These are phyloP conservation scores for Magallana angulata DNA, from an alignment of 1,140 invertebrate genomes.

Conservation along the genomic window DNA sequence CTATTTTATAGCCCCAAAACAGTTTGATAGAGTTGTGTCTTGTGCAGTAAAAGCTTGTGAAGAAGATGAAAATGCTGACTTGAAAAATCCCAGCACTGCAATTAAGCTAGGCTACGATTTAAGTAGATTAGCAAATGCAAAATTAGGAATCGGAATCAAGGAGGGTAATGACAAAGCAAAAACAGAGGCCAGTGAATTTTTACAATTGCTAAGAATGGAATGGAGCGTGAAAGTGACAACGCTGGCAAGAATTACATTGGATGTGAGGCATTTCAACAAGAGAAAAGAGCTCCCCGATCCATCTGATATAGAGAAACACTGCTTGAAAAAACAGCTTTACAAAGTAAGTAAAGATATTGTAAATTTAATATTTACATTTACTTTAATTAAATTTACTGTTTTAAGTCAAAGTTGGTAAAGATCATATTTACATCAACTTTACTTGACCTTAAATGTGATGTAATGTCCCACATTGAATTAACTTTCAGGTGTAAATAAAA, in stretches of 20 bases:
- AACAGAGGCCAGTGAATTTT: conserved; percentile 17
- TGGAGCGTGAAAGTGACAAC: conserved; percentile 37
- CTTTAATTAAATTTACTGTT: too few species aligned
- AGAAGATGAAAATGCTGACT: conserved; percentile 34
- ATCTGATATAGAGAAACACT: conserved; percentile 24
- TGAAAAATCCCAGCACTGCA: conserved; percentile 46
- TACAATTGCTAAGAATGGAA: conserved; percentile 13
- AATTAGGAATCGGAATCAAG: conserved; percentile 24
- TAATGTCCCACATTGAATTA: too few species aligned
- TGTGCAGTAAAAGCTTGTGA: conserved; percentile 30
- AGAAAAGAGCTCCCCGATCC: conserved; percentile 21
- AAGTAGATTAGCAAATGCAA: conserved; percentile 27
- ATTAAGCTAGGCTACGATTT: conserved; percentile 47
- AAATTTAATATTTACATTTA: too few species aligned
- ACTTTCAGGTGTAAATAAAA: conserved; percentile 20
- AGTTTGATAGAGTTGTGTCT: conserved; percentile 36
- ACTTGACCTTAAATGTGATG: too few species aligned
- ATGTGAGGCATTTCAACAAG: conserved; percentile 43
- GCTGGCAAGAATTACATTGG: conserved; percentile 18
- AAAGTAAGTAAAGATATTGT: too few species aligned
- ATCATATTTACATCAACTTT: too few species aligned
- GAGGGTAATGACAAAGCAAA: background rate
- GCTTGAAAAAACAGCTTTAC: too few species aligned
- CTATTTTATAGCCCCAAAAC: conserved; percentile 13
- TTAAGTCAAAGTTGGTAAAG: too few species aligned